phyloP scores from a whole-genome alignment of 2,797 vertebrate species.

The Glossophaga mutica region DNA sequence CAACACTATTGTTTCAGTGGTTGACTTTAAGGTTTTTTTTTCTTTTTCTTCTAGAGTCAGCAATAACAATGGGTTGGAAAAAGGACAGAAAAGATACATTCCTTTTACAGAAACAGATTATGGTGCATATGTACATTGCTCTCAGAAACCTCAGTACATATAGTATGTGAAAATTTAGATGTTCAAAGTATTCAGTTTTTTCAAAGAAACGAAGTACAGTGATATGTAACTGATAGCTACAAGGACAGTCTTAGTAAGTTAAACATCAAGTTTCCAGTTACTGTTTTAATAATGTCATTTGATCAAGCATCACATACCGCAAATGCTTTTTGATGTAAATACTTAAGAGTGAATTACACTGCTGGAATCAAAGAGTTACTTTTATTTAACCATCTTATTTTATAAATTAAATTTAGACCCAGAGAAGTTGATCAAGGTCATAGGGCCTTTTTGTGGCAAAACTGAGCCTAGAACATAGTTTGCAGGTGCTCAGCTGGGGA shows the following conservation, averaged over 20 bases:
- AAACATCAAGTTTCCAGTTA: conserved; percentile 44
- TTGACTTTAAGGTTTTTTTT: background rate
- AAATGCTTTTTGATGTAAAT: conserved; percentile 47
- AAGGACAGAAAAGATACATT: conserved; percentile 24
- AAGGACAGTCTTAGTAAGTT: conserved; percentile 27
- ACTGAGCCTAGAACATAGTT: background rate
- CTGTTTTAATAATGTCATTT: conserved; percentile 18
- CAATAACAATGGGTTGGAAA: conserved; percentile 4
- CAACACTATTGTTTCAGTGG: conserved; percentile 48
- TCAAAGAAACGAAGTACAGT: background rate
- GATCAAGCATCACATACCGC: background rate
- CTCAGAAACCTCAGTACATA: background rate
- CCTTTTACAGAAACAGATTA: background rate
- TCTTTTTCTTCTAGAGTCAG: background rate
- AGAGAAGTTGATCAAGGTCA: background rate
- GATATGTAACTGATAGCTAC: background rate
- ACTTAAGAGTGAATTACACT: background rate
- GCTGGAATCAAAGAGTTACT: conserved; percentile 15
- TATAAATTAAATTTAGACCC: background rate
- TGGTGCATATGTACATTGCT: background rate
- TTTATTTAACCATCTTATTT: conserved; percentile 15
- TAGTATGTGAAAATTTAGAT: conserved; percentile 14
- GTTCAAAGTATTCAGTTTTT: background rate
- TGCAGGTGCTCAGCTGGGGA: background rate
- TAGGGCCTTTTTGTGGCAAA: background rate